Evolutionary conservation across 2,113 vertebrate genomes (phyloP), one percentile per base, ranked within the genome.

Genomic region (Empidonax traillii): DNA sequence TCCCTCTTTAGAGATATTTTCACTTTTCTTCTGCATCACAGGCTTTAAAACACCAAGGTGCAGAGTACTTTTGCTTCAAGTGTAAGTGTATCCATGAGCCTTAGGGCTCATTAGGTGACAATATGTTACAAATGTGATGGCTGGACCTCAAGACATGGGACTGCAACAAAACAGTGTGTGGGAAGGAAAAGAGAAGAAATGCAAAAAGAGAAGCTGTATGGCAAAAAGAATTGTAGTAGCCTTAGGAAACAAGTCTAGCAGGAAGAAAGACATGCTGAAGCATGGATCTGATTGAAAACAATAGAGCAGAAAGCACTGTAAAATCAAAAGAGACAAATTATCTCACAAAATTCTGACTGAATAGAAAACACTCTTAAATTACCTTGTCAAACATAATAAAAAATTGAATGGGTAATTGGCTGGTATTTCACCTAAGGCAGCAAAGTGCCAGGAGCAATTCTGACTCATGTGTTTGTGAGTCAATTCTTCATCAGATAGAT

Each of bases 381-480:
- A 77, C 55, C 52, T 85, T 95, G 62, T 83, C 94, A 95, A 73
- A 69, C 14, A 20, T 44, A 37, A 91, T 69, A 65, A 53, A 87
- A 35, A 92, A 39, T 62, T 68, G 53, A 79, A 81, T 25, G 21
- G 61, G 37, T 87, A 31, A 85, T 94, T 89, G 51, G 74, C 4
- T 91, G 74, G 53, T 93, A 87, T 89, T 94, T 94, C 69, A 91
- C 74, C 71, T 53, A 46, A 33, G 14, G 71, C 37, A 85, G 67
- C 39, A 88, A 96, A 90, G 73, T 63, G 58, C 78, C 85, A 68
- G 87, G 71, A 90, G 83, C 24, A 56, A 5, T 89, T 91, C 74
- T 96, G 87, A 87, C 49, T 96, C 47, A 92, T 62, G 33, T 67
- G 37, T 91, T 91, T 93, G 35, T 91, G n/a, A 93, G 55, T 77